Evolutionary conservation across 1,140 invertebrate genomes (phyloP).

Genomic region (Aphelinus certus): DNA sequence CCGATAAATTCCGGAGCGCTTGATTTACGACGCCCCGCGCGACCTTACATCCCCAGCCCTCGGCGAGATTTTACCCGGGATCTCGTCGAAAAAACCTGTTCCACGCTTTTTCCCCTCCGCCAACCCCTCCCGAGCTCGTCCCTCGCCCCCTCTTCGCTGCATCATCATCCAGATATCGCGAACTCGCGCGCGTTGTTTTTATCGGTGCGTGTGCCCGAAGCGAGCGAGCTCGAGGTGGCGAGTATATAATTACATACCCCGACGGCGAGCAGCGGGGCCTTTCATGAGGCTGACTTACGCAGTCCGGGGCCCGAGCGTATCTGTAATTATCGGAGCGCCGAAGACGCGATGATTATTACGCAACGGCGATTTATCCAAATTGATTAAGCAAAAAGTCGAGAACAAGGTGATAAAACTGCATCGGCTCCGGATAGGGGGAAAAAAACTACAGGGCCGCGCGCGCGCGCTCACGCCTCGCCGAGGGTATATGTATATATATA

Average conservation of each 20-base stretch:
- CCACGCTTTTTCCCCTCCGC: not conserved
- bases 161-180: too few species aligned
- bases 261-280: conserved; percentile 17
- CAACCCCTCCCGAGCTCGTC: too few species aligned
- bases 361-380: conserved; percentile 36
- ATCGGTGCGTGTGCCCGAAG: conserved; percentile 7
- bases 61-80: conserved; percentile 34
- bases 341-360: conserved; percentile 30
- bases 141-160: too few species aligned
- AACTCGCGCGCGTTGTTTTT: not conserved
- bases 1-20: conserved; percentile 37
- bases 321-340: conserved; percentile 30
- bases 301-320: conserved; percentile 10
- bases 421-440: too few species aligned
- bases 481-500: too few species aligned
- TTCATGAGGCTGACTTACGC: not conserved
- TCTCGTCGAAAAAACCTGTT: conserved; percentile 36
- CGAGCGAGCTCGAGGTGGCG: conserved; percentile 21
- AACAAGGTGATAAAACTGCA: conserved; percentile 33
- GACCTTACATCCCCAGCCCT: conserved; percentile 29
- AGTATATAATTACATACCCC: conserved; percentile 22
- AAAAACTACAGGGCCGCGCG: too few species aligned
- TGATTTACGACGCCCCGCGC: conserved; percentile 36
- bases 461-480: too few species aligned
- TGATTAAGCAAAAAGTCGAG: conserved; percentile 37